Evolutionary conservation across 2,113 vertebrate genomes (phyloP).

Genomic region (Cryptomyrus ogoouensis): DNA sequence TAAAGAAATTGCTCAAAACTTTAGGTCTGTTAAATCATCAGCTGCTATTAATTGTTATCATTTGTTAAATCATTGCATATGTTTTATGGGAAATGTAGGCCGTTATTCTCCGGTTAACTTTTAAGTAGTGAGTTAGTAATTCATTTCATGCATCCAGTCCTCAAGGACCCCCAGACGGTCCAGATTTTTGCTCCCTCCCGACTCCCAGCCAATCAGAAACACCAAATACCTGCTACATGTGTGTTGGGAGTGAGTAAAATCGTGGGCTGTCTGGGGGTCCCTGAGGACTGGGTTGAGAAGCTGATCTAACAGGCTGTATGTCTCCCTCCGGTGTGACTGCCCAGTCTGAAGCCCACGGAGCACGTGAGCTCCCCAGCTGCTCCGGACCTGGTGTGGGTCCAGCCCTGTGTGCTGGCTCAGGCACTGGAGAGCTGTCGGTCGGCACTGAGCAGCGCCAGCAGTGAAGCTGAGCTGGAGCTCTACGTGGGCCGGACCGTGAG

Average conservation of each 20-base stretch:
- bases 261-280: not conserved
- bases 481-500: slow-evolving; percentile 62
- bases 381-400: slow-evolving; percentile 59
- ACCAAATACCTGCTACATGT: not conserved
- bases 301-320: not conserved
- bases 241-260: not conserved
- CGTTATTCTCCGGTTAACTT: not conserved
- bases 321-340: not conserved
- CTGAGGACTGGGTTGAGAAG: not conserved
- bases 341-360: slow-evolving; percentile 7
- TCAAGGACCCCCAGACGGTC: not conserved
- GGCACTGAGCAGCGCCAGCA: slow-evolving; percentile 57
- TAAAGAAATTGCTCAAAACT: not conserved
- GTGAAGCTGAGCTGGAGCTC: slow-evolving; percentile 44
- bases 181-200: not conserved
- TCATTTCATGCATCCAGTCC: not conserved
- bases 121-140: not conserved
- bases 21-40: not conserved
- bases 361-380: not conserved
- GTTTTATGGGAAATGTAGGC: not conserved
- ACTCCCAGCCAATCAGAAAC: not conserved
- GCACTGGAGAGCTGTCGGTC: slow-evolving; percentile 68
- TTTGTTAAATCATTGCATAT: not conserved
- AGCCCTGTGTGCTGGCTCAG: slow-evolving; percentile 55
- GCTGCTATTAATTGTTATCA: not conserved